Conservation (phyloP, 2,113 vertebrate species). For the Heterocephalus glaber region DNA sequence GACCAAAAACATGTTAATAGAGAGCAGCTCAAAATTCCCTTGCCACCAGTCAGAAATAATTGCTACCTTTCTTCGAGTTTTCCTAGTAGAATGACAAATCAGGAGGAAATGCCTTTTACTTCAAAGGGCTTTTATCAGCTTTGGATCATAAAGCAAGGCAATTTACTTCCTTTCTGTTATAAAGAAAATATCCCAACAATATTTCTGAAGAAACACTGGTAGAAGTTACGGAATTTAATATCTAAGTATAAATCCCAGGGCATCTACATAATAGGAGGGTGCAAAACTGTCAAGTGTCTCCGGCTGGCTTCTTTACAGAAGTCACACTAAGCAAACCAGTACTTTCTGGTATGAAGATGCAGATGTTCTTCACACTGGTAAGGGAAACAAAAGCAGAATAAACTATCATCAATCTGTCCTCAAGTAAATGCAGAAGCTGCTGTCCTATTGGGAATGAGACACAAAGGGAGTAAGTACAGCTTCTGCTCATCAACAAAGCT, state of each 20-base stretch:
- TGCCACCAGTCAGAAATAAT: constrained; percentile 70
- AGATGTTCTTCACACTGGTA: neutral
- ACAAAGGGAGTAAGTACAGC: neutral
- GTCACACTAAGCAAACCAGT: neutral
- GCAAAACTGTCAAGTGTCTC: neutral
- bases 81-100: constrained; percentile 55
- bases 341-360: neutral
- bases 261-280: neutral
- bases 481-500: neutral
- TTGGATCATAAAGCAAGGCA: constrained; percentile 55
- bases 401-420: neutral
- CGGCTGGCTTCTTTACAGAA: neutral
- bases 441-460: neutral
- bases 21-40: constrained; percentile 65
- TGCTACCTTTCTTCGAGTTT: constrained; percentile 67
- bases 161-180: constrained; percentile 53
- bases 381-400: constrained; percentile 9
- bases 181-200: constrained; percentile 42
- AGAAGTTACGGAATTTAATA: constrained; percentile 49
- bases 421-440: neutral
- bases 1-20: constrained; percentile 59
- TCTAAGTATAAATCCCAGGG: constrained; percentile 1
- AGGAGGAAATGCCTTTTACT: constrained; percentile 62
- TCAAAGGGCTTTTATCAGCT: constrained; percentile 51
- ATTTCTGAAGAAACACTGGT: constrained; percentile 56